Conservation (phyloP, 2,113 vertebrate genomes). For the Chaetops frenatus region DNA sequence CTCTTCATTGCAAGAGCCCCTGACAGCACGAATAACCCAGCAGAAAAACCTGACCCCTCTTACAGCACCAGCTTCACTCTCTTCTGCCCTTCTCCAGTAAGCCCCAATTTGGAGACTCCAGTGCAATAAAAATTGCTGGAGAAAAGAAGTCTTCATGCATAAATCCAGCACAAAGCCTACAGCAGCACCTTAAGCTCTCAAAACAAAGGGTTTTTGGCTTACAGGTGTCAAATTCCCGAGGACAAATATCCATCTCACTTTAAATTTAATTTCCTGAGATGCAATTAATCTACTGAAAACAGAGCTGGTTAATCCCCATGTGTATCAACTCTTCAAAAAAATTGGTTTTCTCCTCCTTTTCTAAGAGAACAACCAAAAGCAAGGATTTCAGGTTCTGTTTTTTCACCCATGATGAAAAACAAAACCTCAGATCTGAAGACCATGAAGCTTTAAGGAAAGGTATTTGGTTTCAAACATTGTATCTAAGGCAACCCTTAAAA, state of each 20-base stretch:
- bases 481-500: not conserved
- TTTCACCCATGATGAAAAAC: not conserved
- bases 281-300: not conserved
- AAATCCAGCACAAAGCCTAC: not conserved
- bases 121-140: not conserved
- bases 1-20: not conserved
- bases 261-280: not conserved
- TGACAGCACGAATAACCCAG: not conserved
- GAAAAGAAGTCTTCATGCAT: not conserved
- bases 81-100: not conserved
- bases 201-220: not conserved
- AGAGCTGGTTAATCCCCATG: not conserved
- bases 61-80: not conserved
- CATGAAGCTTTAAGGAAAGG: not conserved
- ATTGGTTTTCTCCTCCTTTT: not conserved
- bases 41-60: not conserved
- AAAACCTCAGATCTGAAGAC: not conserved
- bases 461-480: not conserved
- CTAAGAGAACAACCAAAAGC: not conserved
- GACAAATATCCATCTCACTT: not conserved
- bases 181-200: not conserved
- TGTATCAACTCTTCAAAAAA: not conserved
- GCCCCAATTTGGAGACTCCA: not conserved
- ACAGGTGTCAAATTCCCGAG: not conserved
- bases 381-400: not conserved